phyloP scores from a whole-genome alignment of 2,113 vertebrate genomes.

The Etheostoma spectabile region DNA sequence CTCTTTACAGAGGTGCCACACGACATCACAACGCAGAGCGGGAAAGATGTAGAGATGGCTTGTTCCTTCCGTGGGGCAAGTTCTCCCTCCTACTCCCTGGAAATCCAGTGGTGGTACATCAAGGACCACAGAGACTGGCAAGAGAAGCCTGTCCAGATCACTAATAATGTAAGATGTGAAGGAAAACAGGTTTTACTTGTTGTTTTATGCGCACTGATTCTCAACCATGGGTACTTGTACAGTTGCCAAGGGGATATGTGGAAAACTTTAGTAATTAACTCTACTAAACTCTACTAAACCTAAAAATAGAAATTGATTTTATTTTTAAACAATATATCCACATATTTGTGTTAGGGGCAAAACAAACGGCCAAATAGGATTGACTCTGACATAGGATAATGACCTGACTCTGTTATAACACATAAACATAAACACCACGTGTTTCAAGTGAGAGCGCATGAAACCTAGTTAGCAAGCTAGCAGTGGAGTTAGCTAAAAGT shows the following conservation, averaged over 20 bases:
- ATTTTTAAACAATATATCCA: neutral
- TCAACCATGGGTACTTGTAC: neutral
- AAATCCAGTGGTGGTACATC: conserved; percentile 99
- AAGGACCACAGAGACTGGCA: conserved; percentile 88
- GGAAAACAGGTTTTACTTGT: neutral
- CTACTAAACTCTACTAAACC: neutral
- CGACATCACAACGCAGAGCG: conserved; percentile 89
- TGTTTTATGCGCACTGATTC: neutral
- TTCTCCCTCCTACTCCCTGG: conserved; percentile 92
- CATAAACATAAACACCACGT: too few species aligned
- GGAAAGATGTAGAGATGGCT: conserved; percentile 96
- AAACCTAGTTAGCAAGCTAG: too few species aligned
- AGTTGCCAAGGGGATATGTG: neutral
- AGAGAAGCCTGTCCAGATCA: conserved; percentile 86
- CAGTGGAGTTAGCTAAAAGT: too few species aligned
- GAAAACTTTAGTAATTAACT: neutral
- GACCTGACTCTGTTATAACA: too few species aligned
- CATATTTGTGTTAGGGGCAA: neutral
- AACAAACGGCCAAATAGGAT: too few species aligned
- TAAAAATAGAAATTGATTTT: neutral
- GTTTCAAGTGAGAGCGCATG: too few species aligned
- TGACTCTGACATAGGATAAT: too few species aligned
- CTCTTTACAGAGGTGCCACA: conserved; percentile 95
- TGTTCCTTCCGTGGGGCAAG: conserved; percentile 95
- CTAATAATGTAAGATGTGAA: conserved; percentile 84